Evolutionary conservation across 1,140 invertebrate genomes (phyloP).

Genomic region (Microplitis demolitor): DNA sequence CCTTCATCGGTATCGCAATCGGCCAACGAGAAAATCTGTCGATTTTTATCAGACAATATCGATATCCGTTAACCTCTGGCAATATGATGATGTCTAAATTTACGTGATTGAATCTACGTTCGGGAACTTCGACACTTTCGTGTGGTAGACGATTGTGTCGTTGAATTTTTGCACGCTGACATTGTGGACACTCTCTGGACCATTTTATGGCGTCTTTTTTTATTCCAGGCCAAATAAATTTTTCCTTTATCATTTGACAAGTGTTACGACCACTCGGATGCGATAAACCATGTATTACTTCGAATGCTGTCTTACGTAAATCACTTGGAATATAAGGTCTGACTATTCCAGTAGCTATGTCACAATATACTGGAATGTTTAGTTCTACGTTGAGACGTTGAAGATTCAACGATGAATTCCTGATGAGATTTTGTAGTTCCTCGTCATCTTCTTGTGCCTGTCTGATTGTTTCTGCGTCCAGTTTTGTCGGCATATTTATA

Average conservation of each 20-base stretch:
- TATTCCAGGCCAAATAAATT: slow-evolving; percentile 35
- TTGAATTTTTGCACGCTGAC: slow-evolving; percentile 14
- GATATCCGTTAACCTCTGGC: slow-evolving; percentile 31
- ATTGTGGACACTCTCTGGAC: slow-evolving; percentile 16
- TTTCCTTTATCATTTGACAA: slow-evolving; percentile 21
- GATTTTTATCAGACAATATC: slow-evolving; percentile 47
- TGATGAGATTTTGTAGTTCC: neutral
- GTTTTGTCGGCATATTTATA: slow-evolving; percentile 18
- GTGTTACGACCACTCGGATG: slow-evolving; percentile 35
- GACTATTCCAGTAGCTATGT: slow-evolving; percentile 28
- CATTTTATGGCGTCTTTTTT: slow-evolving; percentile 16
- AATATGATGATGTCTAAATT: slow-evolving; percentile 7
- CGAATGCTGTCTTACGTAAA: slow-evolving; percentile 29
- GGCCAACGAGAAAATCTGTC: slow-evolving; percentile 57
- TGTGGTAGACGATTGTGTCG: neutral
- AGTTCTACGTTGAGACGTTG: slow-evolving; percentile 14
- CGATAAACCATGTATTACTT: slow-evolving; percentile 32
- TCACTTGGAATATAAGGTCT: slow-evolving; percentile 37
- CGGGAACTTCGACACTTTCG: neutral
- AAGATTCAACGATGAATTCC: slow-evolving; percentile 27
- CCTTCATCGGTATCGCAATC: slow-evolving; percentile 46
- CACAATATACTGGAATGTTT: slow-evolving; percentile 23
- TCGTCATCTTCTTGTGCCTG: neutral
- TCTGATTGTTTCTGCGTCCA: neutral
- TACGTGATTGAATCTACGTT: slow-evolving; percentile 34